phyloP scores from a whole-genome alignment of 2,888 invertebrate species.

The Scrobipalpa costella region DNA sequence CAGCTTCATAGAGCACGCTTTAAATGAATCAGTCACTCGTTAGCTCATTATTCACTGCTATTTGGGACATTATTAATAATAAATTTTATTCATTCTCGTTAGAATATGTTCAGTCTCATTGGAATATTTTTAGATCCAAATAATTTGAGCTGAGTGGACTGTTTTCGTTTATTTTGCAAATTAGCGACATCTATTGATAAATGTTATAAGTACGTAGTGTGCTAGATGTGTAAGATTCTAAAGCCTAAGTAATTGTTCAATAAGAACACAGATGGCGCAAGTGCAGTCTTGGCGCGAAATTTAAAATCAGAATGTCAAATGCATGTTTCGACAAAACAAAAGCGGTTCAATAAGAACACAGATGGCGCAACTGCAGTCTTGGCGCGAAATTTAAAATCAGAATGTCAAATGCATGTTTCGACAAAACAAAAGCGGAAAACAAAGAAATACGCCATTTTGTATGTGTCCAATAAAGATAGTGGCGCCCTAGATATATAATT shows the following conservation, averaged over 20 bases:
- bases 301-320: constrained; percentile 22
- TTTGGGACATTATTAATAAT: constrained; percentile 43
- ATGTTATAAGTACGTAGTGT: constrained; percentile 33
- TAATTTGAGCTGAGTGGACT: constrained; percentile 50
- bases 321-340: not conserved
- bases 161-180: constrained; percentile 62
- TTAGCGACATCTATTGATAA: constrained; percentile 71
- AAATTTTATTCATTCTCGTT: constrained; percentile 36
- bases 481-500: not conserved
- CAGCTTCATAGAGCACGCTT: constrained; percentile 48
- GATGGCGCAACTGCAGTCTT: constrained; percentile 58
- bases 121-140: constrained; percentile 54
- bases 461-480: not conserved
- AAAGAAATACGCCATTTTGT: not conserved
- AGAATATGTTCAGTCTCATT: constrained; percentile 50
- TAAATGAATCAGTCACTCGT: constrained; percentile 56
- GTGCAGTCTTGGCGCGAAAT: constrained; percentile 28
- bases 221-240: constrained; percentile 28
- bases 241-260: constrained; percentile 30
- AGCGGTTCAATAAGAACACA: constrained; percentile 41
- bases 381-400: constrained; percentile 26
- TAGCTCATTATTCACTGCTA: constrained; percentile 60
- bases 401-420: constrained; percentile 11
- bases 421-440: not conserved
- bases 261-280: constrained; percentile 62